Base-by-base conservation (phyloP, 2,888 invertebrate genomes). In the Achlya flavicornis region DNA sequence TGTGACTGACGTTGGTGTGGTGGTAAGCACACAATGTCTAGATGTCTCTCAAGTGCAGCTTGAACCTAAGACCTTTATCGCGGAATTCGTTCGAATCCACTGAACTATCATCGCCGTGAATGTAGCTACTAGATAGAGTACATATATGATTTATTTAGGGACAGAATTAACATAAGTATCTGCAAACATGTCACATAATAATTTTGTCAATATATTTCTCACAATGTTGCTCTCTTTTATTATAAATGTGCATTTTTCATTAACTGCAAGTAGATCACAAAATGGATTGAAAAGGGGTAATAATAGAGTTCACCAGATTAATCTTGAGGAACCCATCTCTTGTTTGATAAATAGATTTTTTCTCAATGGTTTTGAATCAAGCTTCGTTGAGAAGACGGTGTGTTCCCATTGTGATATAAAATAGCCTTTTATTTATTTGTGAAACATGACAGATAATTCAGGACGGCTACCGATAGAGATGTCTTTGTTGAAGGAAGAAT, bases 371-470 rank as follows among this genome's bases (percentile, higher is more conserved):
- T 83, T 82, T 80, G 83, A 86, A 88, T 87, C 87, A 85, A 85
- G 82, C 82, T 79, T 74, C 74, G 76, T 77, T 82, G 80, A 80
- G 80, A 80, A 82, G 83, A 79, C 77, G 83, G 81, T 79, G 80
- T 84, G 80, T 80, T 84, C 77, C 86, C 78, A 89, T 93, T 92
- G 91, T 92, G 77, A 84, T 85, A 89, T 87, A 85, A 88, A 91
- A 91, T 87, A 85, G 85, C 82, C 85, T 82, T 26, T 85, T 91
- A 90, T 92, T 91, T 93, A 89, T 93, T 87, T 90, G 87, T 90
- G 86, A 89, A 91, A 90, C 89, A 90, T 86, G 89, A 90, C 88
- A 87, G 85, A 91, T 90, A 91, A 91, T 91, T 85, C 87, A 78
- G 80, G 78, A 81, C 77, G 81, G 91, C 93, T 93, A 91, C 93